Evolutionary conservation across 2,888 invertebrate genomes (phyloP).

Genomic region (Neocrepidodera transversa): DNA sequence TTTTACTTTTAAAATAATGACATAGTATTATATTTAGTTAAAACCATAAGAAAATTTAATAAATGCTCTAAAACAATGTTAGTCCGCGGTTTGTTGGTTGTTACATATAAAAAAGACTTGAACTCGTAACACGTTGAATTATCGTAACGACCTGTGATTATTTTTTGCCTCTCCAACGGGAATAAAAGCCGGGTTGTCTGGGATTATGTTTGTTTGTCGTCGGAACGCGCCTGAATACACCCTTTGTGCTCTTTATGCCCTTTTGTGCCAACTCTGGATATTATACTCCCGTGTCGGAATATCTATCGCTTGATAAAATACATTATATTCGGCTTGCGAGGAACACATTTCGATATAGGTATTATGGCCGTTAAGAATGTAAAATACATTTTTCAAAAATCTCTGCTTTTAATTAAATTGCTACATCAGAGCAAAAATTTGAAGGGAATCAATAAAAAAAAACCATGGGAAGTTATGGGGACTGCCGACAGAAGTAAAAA

Average conservation of each 20-base stretch:
- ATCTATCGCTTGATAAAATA: constrained; percentile 32
- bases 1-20: too few relatives aligned
- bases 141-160: constrained; percentile 31
- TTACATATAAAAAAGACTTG: constrained; percentile 1
- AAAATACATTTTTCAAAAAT: too few relatives aligned
- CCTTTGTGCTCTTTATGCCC: constrained; percentile 35
- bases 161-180: constrained; percentile 21
- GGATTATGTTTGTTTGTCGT: constrained; percentile 33
- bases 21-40: too few relatives aligned
- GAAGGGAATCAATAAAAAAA: too few relatives aligned
- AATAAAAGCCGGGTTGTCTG: constrained; percentile 27
- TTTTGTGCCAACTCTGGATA: constrained; percentile 31
- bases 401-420: too few relatives aligned
- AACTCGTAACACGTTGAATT: constrained; percentile 24
- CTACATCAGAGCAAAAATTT: too few relatives aligned
- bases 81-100: not conserved
- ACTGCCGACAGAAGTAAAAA: too few relatives aligned
- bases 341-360: not conserved
- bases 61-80: not conserved
- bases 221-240: constrained; percentile 34
- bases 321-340: constrained; percentile 1
- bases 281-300: constrained; percentile 36
- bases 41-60: too few relatives aligned
- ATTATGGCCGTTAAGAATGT: not conserved
- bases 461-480: too few relatives aligned